These are phyloP conservation scores for Drosophila subobscura DNA, from an alignment of 1,140 invertebrate species.

Conservation along the genomic window DNA sequence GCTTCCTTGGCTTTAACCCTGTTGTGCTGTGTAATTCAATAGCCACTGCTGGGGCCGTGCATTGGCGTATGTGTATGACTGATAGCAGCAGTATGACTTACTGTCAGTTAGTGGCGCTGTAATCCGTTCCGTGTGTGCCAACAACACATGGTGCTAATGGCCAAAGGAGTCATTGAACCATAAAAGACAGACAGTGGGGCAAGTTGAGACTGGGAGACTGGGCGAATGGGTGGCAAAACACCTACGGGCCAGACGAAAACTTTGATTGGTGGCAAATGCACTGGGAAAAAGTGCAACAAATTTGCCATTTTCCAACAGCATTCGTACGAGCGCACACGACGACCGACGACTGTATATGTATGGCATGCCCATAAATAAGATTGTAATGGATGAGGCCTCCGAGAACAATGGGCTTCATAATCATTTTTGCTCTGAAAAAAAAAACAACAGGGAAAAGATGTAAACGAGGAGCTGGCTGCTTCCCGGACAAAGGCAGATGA, in stretches of 20 bases:
- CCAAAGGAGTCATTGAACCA: constrained; percentile 70
- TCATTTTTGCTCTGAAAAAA: constrained; percentile 52
- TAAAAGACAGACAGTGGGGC: constrained; percentile 31
- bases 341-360: constrained; percentile 27
- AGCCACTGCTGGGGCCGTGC: constrained; percentile 42
- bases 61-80: constrained; percentile 73
- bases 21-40: constrained; percentile 72
- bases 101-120: constrained; percentile 53
- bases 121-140: constrained; percentile 32
- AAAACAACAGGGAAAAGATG: constrained; percentile 38
- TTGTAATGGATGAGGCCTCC: constrained; percentile 56
- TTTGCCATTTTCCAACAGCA: neutral
- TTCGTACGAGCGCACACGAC: constrained; percentile 34
- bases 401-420: constrained; percentile 69
- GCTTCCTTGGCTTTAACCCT: constrained; percentile 1
- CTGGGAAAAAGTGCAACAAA: constrained; percentile 8
- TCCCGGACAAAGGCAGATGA: constrained; percentile 55
- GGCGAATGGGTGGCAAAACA: too few relatives aligned
- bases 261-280: neutral
- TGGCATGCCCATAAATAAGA: constrained; percentile 68
- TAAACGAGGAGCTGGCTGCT: constrained; percentile 38
- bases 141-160: constrained; percentile 47
- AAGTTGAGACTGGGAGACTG: constrained; percentile 11
- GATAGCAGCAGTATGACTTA: constrained; percentile 63
- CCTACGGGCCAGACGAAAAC: too few relatives aligned